Percentiles rank a stretch among this genome's conserved stretches.
Conservation (phyloP, 2,113 vertebrate genomes). For the Phalacrocorax aristotelis region DNA sequence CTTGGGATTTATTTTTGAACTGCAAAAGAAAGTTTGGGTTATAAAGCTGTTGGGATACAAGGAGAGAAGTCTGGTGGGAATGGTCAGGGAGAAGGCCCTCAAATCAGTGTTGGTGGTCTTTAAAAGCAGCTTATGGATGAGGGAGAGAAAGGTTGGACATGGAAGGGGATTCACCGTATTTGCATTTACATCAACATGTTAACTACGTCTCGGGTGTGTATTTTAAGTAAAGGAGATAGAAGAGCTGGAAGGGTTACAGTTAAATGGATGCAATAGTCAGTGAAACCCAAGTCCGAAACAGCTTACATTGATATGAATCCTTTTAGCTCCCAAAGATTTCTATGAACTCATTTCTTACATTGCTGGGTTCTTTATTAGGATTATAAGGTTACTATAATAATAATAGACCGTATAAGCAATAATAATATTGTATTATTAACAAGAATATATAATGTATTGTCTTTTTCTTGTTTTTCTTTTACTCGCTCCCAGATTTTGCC, state of each 20-base stretch:
- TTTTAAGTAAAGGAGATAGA: background rate
- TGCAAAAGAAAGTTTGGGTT: background rate
- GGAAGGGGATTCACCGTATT: background rate
- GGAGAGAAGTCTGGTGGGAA: background rate
- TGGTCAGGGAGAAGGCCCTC: background rate
- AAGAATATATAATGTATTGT: background rate
- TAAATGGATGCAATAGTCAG: background rate
- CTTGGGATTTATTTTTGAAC: background rate
- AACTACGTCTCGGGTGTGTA: background rate
- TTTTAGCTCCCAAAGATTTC: background rate
- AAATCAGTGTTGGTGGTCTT: background rate
- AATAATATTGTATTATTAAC: background rate
- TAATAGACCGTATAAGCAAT: background rate
- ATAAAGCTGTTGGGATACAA: background rate
- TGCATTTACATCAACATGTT: background rate
- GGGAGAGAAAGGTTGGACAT: background rate
- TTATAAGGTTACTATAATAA: background rate
- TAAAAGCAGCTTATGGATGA: background rate
- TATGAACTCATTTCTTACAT: background rate
- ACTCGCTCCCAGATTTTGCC: background rate
- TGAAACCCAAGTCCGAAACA: background rate
- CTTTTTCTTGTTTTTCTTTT: background rate
- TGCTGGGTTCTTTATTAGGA: background rate
- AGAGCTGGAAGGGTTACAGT: background rate
- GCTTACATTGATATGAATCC: background rate